Percentiles rank a stretch among this genome's conserved stretches.
These are phyloP conservation scores for Spermophilus dauricus DNA, from an alignment of 2,113 vertebrate genomes.

Conservation along the genomic window DNA sequence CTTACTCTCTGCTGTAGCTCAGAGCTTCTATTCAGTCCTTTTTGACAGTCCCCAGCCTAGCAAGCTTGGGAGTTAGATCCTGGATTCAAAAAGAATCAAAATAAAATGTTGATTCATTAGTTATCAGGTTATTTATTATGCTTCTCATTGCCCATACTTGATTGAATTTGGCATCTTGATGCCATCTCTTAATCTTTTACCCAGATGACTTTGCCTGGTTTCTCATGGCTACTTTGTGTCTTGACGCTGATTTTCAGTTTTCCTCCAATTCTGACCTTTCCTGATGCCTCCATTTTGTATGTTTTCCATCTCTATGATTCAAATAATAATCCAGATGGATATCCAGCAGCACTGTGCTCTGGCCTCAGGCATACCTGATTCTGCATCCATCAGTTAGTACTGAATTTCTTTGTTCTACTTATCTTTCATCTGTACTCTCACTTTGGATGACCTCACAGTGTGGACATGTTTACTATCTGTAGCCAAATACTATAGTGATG, in stretches of 20 bases:
- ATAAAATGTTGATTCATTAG: background rate
- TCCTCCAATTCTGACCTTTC: background rate
- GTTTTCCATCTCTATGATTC: constrained; percentile 4
- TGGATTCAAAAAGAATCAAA: constrained; percentile 46
- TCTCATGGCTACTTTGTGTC: background rate
- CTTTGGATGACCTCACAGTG: background rate
- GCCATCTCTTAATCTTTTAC: constrained; percentile 27
- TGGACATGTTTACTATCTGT: background rate
- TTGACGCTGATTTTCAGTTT: constrained; percentile 19
- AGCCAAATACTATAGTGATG: background rate
- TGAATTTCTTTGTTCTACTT: background rate
- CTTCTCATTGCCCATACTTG: background rate
- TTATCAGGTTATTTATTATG: background rate
- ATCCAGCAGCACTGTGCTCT: background rate
- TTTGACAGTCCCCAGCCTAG: background rate
- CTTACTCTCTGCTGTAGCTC: background rate
- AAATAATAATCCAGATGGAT: background rate
- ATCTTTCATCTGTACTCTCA: background rate
- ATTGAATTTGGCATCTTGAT: background rate
- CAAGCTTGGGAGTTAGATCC: background rate
- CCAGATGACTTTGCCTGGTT: constrained; percentile 8
- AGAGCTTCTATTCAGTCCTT: background rate
- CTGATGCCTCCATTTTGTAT: background rate
- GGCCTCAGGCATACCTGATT: background rate
- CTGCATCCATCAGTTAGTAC: background rate